phyloP scores from a whole-genome alignment of 2,888 invertebrate species.

The Eupeodes latifasciatus region DNA sequence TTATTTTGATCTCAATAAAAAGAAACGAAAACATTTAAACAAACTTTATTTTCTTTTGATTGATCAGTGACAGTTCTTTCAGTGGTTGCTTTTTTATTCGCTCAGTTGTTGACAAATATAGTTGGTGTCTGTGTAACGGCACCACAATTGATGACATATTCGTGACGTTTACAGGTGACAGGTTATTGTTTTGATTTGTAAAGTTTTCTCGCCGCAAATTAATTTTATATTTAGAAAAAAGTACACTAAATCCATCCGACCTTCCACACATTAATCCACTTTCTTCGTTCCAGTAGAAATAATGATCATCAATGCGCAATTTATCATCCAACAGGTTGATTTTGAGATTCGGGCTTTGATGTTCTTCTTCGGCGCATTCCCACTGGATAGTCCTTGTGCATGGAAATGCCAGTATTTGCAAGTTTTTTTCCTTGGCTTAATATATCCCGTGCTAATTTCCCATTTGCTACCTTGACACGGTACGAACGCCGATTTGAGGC shows the following conservation, averaged over 20 bases:
- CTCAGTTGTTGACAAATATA: too few relatives aligned
- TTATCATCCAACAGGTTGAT: neutral
- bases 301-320: slow-evolving; percentile 1
- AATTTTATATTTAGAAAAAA: slow-evolving; percentile 6
- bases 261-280: too few relatives aligned
- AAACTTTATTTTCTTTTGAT: too few relatives aligned
- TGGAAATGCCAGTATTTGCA: slow-evolving; percentile 1
- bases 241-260: too few relatives aligned
- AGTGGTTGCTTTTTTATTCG: too few relatives aligned
- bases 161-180: slow-evolving; percentile 1
- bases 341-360: neutral
- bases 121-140: too few relatives aligned
- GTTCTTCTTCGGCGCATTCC: slow-evolving; percentile 6
- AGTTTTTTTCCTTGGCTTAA: neutral
- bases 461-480: neutral
- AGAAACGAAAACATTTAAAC: too few relatives aligned
- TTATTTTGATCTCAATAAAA: too few relatives aligned
- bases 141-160: slow-evolving; percentile 7
- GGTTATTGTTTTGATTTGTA: neutral
- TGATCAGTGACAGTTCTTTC: too few relatives aligned
- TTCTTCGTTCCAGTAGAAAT: too few relatives aligned
- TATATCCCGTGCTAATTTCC: neutral
- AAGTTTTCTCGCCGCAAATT: neutral
- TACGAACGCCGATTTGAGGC: too few relatives aligned
- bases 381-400: neutral